Evolutionary conservation across 2,888 invertebrate genomes (phyloP).

Genomic region (Laspeyria flexula): DNA sequence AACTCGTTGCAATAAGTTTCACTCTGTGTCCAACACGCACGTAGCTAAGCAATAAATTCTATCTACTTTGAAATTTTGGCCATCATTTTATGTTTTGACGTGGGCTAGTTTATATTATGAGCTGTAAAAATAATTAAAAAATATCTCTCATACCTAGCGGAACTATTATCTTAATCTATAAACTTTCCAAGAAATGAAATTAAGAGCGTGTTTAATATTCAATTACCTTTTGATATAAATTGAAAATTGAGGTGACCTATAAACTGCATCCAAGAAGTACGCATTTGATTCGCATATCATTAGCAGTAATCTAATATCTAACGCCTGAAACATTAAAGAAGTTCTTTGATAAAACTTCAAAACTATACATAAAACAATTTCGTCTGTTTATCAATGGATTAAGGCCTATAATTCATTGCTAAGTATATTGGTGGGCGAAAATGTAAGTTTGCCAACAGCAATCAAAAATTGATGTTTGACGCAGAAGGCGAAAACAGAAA

Average conservation of each 20-base stretch:
- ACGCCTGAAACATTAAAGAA: slow-evolving; percentile 21
- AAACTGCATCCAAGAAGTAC: slow-evolving; percentile 27
- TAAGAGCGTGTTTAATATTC: slow-evolving; percentile 52
- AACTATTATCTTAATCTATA: slow-evolving; percentile 7
- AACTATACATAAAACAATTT: not conserved
- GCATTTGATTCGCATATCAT: slow-evolving; percentile 19
- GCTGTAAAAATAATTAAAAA: slow-evolving; percentile 23
- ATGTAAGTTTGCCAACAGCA: slow-evolving; percentile 40
- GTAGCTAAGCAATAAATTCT: slow-evolving; percentile 20
- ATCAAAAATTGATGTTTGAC: slow-evolving; percentile 61
- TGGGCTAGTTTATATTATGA: slow-evolving; percentile 18
- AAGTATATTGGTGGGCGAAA: slow-evolving; percentile 28
- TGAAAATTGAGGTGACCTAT: slow-evolving; percentile 67
- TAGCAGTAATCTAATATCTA: slow-evolving; percentile 13
- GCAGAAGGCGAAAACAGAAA: slow-evolving; percentile 67
- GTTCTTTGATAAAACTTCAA: not conserved
- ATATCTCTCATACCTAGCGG: slow-evolving; percentile 4
- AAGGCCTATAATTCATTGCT: slow-evolving; percentile 36
- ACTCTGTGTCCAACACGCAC: slow-evolving; percentile 10
- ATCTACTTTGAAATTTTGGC: slow-evolving; percentile 15
- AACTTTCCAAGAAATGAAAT: slow-evolving; percentile 56
- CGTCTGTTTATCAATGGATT: slow-evolving; percentile 16
- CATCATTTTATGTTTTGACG: slow-evolving; percentile 17
- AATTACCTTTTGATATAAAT: slow-evolving; percentile 64
- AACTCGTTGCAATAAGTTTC: slow-evolving; percentile 22